phyloP scores from a whole-genome alignment of 2,797 vertebrate genomes.

The Channa striata region DNA sequence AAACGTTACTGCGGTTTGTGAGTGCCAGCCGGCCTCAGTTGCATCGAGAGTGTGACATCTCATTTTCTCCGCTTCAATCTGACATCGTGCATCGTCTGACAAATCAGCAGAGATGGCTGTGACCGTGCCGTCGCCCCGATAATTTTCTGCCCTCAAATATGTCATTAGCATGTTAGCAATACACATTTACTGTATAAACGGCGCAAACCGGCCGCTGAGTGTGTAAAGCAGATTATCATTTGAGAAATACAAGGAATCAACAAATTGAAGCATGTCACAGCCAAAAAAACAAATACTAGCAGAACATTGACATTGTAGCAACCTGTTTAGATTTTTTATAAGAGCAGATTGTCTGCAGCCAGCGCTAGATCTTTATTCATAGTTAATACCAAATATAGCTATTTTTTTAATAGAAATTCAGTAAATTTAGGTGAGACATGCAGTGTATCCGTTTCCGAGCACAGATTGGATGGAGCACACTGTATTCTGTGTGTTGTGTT shows the following conservation, averaged over 20 bases:
- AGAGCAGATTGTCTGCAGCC: too few relatives aligned
- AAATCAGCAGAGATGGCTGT: constrained; percentile 38
- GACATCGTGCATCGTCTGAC: constrained; percentile 28
- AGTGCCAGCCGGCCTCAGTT: constrained; percentile 39
- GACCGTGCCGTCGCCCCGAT: constrained; percentile 13
- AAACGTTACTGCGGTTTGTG: constrained; percentile 44
- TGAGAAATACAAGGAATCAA: neutral
- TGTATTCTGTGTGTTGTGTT: neutral
- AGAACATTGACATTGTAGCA: too few relatives aligned
- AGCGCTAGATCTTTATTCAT: too few relatives aligned
- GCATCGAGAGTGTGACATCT: constrained; percentile 54
- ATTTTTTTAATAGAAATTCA: neutral
- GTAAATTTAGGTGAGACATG: neutral
- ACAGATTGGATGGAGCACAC: neutral
- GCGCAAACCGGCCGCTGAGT: neutral
- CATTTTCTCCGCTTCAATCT: constrained; percentile 45
- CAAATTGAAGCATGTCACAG: neutral
- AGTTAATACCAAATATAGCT: too few relatives aligned
- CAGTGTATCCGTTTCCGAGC: neutral
- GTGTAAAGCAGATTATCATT: constrained; percentile 3
- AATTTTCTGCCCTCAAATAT: constrained; percentile 19
- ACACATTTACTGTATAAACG: neutral
- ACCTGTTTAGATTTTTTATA: too few relatives aligned
- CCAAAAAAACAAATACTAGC: neutral
- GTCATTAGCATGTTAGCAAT: constrained; percentile 26